A percentile compares a stretch with the other conserved stretches of the same genome.
phyloP scores from a whole-genome alignment of 1,140 invertebrate species.

The Drosophila bifasciata region DNA sequence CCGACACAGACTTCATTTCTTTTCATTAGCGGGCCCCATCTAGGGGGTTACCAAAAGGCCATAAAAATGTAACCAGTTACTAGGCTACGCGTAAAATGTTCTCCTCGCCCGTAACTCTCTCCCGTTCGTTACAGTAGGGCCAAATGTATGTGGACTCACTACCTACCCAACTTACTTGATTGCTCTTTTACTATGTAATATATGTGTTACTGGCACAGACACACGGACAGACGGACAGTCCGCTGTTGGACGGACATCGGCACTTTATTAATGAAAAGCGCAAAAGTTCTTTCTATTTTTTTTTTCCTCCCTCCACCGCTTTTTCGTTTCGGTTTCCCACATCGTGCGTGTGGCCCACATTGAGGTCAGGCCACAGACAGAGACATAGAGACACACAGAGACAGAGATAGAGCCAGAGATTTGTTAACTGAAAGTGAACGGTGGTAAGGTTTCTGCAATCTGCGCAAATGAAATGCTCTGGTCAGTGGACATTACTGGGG shows the following conservation, averaged over 20 bases:
- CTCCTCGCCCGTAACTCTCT: constrained; percentile 20
- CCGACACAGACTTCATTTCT: constrained; percentile 64
- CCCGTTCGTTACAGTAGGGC: too few relatives aligned
- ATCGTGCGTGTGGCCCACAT: constrained; percentile 60
- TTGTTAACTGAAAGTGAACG: constrained; percentile 58
- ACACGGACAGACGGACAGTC: constrained; percentile 4
- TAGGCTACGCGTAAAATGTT: constrained; percentile 61
- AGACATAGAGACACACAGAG: constrained; percentile 14
- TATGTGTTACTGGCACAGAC: constrained; percentile 71
- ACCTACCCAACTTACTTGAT: constrained; percentile 26
- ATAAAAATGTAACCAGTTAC: constrained; percentile 80
- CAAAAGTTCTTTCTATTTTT: constrained; percentile 65
- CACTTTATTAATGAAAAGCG: constrained; percentile 80
- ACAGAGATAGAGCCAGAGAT: constrained; percentile 23
- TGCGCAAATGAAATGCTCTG: constrained; percentile 55
- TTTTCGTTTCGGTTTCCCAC: constrained; percentile 25
- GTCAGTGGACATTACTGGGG: constrained; percentile 9
- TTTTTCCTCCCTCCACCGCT: constrained; percentile 6
- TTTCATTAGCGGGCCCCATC: constrained; percentile 75
- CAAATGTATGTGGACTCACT: not conserved
- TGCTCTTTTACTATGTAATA: constrained; percentile 58
- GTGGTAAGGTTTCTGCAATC: constrained; percentile 40
- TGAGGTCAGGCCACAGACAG: constrained; percentile 28
- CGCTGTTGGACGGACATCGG: constrained; percentile 27
- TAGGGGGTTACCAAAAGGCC: constrained; percentile 45